Percentiles rank a stretch among this genome's conserved stretches.
These are phyloP conservation scores for Xenopus tropicalis DNA, from an alignment of 2,113 vertebrate genomes.

Conservation along the genomic window DNA sequence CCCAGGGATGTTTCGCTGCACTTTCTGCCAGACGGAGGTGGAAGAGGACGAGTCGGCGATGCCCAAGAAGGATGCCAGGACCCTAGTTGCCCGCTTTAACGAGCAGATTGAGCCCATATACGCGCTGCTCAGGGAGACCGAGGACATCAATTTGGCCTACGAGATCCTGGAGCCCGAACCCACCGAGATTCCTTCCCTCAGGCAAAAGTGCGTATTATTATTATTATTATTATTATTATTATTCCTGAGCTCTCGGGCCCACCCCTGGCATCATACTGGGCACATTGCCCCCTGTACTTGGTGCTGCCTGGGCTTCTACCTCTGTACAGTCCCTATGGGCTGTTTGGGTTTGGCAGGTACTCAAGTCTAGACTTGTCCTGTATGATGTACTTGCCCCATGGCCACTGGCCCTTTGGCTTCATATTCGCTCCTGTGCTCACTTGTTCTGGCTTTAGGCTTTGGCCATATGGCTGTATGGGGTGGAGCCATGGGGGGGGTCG, in stretches of 20 bases:
- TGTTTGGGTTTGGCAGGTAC: too few relatives aligned
- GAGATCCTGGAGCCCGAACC: constrained; percentile 95
- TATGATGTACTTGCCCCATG: too few relatives aligned
- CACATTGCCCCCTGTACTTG: not conserved
- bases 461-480: too few relatives aligned
- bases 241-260: too few relatives aligned
- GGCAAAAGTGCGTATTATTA: constrained; percentile 77
- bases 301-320: not conserved
- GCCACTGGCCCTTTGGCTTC: too few relatives aligned
- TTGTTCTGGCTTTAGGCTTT: too few relatives aligned
- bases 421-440: too few relatives aligned
- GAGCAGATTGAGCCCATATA: constrained; percentile 98
- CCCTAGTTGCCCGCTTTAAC: constrained; percentile 91
- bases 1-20: constrained; percentile 90
- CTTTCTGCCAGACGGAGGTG: constrained; percentile 94
- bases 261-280: not conserved
- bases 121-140: constrained; percentile 84
- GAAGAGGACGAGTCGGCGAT: constrained; percentile 93
- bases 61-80: constrained; percentile 92
- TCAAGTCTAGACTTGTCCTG: too few relatives aligned
- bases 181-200: constrained; percentile 90
- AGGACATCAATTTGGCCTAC: constrained; percentile 89
- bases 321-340: too few relatives aligned
- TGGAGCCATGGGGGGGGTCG: too few relatives aligned
- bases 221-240: too few relatives aligned